Evolutionary conservation across 2,113 vertebrate species (phyloP).

Genomic region (Ranitomeya imitator): DNA sequence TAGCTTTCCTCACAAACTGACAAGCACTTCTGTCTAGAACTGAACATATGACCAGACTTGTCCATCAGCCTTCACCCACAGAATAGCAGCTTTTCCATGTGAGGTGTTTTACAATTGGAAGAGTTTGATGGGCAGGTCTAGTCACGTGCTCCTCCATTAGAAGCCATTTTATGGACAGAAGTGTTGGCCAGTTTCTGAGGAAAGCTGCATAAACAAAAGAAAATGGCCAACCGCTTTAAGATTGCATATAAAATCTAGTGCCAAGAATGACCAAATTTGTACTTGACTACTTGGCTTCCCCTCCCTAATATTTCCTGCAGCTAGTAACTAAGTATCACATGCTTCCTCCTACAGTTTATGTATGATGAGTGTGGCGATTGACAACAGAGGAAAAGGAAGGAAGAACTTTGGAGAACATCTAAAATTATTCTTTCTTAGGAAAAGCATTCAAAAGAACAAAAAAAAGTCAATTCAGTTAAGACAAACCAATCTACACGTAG

Average conservation of each 20-base stretch:
- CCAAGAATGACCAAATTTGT: background rate
- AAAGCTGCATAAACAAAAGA: too few relatives aligned
- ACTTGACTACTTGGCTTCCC: background rate
- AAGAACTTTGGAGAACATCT: background rate
- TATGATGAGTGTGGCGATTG: background rate
- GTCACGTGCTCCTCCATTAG: too few relatives aligned
- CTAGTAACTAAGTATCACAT: background rate
- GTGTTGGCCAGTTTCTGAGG: too few relatives aligned
- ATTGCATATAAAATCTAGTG: background rate
- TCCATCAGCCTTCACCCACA: too few relatives aligned
- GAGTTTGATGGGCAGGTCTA: too few relatives aligned
- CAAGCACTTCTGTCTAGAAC: too few relatives aligned
- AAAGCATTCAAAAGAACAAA: background rate
- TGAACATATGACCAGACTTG: too few relatives aligned
- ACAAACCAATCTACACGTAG: background rate
- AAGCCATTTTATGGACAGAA: too few relatives aligned
- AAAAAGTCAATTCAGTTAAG: background rate
- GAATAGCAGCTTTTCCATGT: too few relatives aligned
- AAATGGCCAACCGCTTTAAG: too few relatives aligned
- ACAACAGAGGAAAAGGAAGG: background rate
- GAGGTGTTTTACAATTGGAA: too few relatives aligned
- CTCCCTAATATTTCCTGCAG: background rate
- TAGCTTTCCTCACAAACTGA: too few relatives aligned
- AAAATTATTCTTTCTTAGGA: background rate
- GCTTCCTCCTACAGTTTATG: background rate